Conservation (phyloP, 2,113 vertebrate species). For the Pterocles gutturalis region DNA sequence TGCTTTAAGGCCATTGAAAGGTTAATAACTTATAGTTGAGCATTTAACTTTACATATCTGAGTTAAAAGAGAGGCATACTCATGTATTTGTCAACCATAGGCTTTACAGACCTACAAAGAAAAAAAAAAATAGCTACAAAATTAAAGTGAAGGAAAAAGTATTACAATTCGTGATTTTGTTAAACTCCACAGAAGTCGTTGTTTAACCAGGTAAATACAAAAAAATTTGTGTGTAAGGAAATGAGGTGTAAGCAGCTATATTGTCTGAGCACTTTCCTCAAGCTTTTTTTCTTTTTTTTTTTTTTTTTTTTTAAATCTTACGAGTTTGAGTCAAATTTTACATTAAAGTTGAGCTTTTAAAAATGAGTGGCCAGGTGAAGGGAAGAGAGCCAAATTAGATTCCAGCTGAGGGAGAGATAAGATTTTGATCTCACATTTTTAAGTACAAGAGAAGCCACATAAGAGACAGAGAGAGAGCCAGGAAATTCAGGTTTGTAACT, state of each 20-base stretch:
- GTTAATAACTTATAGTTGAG: neutral
- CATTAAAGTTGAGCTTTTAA: neutral
- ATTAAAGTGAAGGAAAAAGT: neutral
- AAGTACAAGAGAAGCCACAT: neutral
- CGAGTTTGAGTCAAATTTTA: neutral
- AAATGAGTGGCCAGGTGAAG: neutral
- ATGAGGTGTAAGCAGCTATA: neutral
- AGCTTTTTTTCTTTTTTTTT: neutral
- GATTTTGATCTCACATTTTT: neutral
- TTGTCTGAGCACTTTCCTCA: neutral
- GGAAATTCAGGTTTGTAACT: neutral
- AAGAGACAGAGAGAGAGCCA: neutral
- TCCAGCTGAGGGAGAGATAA: neutral
- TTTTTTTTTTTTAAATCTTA: neutral
- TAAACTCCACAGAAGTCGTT: neutral
- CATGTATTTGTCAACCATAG: neutral
- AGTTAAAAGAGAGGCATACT: neutral
- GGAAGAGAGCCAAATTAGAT: neutral
- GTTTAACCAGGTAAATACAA: neutral
- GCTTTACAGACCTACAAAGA: neutral
- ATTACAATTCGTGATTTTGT: neutral
- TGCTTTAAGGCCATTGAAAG: neutral
- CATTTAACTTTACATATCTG: neutral
- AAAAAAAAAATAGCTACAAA: neutral
- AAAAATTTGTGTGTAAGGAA: neutral